Conservation (phyloP, 1,140 invertebrate genomes). For the Dendrolimus kikuchii region DNA sequence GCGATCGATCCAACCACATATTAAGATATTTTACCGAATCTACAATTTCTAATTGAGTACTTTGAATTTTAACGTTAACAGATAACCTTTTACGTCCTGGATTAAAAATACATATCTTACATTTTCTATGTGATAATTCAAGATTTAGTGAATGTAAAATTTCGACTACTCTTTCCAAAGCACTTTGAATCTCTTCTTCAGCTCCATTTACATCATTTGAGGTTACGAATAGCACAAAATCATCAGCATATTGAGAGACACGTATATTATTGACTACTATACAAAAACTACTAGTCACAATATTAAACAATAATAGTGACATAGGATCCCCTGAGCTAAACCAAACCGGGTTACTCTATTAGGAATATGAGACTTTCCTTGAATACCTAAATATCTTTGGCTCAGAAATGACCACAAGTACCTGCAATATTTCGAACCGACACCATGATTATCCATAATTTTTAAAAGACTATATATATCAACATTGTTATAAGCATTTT, state of each 20-base stretch:
- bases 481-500: conserved; percentile 23
- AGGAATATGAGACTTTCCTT: background rate
- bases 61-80: too few relatives aligned
- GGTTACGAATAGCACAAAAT: conserved; percentile 2
- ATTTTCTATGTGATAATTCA: too few relatives aligned
- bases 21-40: conserved; percentile 4
- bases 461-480: conserved; percentile 7
- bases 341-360: conserved; percentile 5
- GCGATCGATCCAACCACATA: conserved; percentile 6
- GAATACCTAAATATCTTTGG: conserved; percentile 3
- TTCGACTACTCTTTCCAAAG: too few relatives aligned
- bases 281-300: conserved; percentile 7
- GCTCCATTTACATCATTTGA: too few relatives aligned
- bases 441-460: conserved; percentile 9
- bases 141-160: too few relatives aligned
- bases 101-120: too few relatives aligned
- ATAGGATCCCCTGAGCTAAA: conserved; percentile 14
- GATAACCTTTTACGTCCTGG: too few relatives aligned
- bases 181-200: too few relatives aligned
- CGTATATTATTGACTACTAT: background rate
- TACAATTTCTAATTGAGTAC: too few relatives aligned
- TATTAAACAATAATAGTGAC: conserved; percentile 13
- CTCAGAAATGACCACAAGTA: conserved; percentile 19
- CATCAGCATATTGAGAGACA: conserved; percentile 13
- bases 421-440: conserved; percentile 10